These are phyloP conservation scores for Poecile atricapillus DNA, from an alignment of 2,113 vertebrate species.

Conservation along the genomic window DNA sequence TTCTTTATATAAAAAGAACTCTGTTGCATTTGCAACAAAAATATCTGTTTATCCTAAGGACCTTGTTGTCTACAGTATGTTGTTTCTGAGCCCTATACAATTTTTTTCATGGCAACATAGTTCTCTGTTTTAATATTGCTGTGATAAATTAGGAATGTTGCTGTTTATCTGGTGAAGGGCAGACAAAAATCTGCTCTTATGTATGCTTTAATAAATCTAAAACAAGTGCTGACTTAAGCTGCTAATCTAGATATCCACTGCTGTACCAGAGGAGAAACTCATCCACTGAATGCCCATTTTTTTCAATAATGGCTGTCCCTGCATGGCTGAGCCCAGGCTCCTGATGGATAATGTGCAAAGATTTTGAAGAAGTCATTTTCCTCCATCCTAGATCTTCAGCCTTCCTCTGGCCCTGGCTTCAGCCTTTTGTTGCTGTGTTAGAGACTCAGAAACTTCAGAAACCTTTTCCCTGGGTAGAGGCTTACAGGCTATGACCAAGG, in stretches of 20 bases:
- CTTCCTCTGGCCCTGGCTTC: background rate
- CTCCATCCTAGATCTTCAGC: background rate
- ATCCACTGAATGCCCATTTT: background rate
- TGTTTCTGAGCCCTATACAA: background rate
- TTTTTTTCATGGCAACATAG: background rate
- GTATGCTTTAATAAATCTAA: slow-evolving; percentile 21
- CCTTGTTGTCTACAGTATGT: background rate
- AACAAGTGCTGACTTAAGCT: slow-evolving; percentile 32
- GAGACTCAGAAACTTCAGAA: background rate
- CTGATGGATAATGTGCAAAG: background rate
- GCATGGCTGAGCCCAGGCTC: background rate
- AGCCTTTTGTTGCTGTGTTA: background rate
- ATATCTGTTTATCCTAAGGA: slow-evolving; percentile 9
- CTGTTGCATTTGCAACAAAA: background rate
- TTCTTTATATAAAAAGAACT: background rate
- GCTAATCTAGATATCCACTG: background rate
- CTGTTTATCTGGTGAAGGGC: slow-evolving; percentile 39
- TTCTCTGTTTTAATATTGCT: slow-evolving; percentile 5
- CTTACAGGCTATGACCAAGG: background rate
- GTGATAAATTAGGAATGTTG: slow-evolving; percentile 10
- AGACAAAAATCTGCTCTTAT: slow-evolving; percentile 47
- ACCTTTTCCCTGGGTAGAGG: background rate
- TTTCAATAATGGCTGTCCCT: background rate
- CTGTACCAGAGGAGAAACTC: background rate
- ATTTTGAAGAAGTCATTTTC: background rate